A percentile compares a stretch with the other conserved stretches of the same genome.
Conservation (phyloP, 2,797 vertebrate genomes). For the Paramormyrops hopkinsi region DNA sequence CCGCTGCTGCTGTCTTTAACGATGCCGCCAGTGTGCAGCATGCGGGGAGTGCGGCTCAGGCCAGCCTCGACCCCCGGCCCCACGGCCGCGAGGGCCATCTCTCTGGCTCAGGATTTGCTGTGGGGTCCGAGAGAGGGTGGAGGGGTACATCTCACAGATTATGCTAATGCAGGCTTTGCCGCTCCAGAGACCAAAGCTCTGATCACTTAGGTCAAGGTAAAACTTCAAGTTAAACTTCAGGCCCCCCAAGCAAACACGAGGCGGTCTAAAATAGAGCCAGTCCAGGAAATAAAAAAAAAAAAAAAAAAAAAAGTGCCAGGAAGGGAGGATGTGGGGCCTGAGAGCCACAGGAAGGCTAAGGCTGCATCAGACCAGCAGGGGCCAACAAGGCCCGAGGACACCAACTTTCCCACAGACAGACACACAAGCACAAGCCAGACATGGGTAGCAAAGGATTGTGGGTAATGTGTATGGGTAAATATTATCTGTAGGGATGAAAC, state of each 20-base stretch:
- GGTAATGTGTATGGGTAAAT: constrained; percentile 34
- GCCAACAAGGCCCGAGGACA: background rate
- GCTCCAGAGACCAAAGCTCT: constrained; percentile 41
- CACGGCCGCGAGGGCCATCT: constrained; percentile 1
- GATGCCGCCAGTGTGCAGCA: constrained; percentile 37
- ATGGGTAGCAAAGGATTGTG: constrained; percentile 22
- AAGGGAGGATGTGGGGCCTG: background rate
- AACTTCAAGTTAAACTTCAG: constrained; percentile 24
- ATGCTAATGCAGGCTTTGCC: constrained; percentile 28
- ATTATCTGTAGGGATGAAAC: constrained; percentile 46
- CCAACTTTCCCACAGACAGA: background rate
- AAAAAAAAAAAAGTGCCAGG: background rate
- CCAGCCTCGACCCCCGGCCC: constrained; percentile 11
- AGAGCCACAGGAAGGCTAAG: background rate
- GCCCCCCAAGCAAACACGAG: constrained; percentile 16
- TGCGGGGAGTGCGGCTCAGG: background rate
- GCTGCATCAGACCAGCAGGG: background rate
- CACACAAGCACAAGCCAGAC: background rate
- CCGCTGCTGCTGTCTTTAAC: constrained; percentile 32
- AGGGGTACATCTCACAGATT: constrained; percentile 21
- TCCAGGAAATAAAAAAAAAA: background rate
- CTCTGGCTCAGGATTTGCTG: constrained; percentile 11
- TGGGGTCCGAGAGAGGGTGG: constrained; percentile 3
- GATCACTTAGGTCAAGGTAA: constrained; percentile 43
- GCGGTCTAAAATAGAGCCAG: background rate